These are phyloP conservation scores for Trichosurus vulpecula DNA, from an alignment of 2,797 vertebrate species.

Conservation along the genomic window DNA sequence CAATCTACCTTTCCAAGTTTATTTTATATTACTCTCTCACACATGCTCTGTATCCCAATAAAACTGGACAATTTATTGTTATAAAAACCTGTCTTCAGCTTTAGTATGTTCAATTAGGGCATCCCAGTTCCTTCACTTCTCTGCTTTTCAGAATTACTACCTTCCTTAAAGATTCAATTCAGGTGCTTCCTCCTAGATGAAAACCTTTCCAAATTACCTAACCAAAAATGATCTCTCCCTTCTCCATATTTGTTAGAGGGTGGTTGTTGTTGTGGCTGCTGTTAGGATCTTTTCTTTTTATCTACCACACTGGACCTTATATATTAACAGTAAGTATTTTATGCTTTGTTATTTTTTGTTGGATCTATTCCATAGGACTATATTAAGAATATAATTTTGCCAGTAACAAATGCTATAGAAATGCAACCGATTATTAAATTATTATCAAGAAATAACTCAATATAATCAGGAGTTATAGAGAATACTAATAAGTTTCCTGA, in stretches of 20 bases:
- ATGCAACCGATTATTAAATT: background rate
- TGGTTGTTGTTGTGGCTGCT: background rate
- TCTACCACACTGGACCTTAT: too few species aligned
- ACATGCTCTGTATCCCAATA: background rate
- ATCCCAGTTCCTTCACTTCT: background rate
- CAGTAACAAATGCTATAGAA: background rate
- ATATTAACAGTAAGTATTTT: too few species aligned
- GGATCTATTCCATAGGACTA: background rate
- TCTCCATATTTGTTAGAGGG: background rate
- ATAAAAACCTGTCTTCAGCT: background rate
- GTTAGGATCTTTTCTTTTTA: background rate
- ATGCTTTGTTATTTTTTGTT: background rate
- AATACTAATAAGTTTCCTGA: slow-evolving; percentile 46
- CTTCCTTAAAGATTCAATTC: too few species aligned
- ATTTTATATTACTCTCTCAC: background rate
- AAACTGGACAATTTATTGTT: background rate
- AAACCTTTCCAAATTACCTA: background rate
- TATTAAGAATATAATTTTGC: background rate
- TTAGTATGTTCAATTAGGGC: background rate
- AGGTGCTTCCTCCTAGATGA: background rate
- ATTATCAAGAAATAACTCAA: background rate
- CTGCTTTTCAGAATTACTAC: background rate
- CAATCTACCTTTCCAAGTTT: background rate
- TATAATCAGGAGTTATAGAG: slow-evolving; percentile 12
- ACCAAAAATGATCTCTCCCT: background rate